These are phyloP conservation scores for Lemur catta DNA, from an alignment of 2,797 vertebrate genomes.

Conservation along the genomic window DNA sequence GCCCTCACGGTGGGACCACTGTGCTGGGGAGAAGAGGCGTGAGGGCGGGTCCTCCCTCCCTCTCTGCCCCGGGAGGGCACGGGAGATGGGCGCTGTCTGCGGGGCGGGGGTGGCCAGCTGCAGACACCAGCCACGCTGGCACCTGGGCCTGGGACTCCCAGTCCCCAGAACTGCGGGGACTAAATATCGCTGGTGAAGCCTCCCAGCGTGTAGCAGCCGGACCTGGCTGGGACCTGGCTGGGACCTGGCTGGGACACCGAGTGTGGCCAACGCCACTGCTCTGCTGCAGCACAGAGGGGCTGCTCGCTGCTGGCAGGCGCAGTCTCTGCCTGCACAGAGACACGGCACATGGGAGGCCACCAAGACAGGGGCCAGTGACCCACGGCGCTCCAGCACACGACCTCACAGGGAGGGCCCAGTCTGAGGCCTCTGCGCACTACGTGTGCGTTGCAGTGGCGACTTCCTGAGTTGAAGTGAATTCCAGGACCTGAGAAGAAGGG, in stretches of 20 bases:
- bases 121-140: accelerated
- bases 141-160: no score
- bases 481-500: neutral
- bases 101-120: accelerated
- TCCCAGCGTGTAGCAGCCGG: accelerated
- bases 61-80: accelerated
- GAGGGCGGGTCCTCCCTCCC: neutral
- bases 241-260: no score
- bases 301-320: accelerated
- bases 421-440: neutral
- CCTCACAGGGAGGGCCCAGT: accelerated
- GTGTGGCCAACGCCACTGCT: accelerated
- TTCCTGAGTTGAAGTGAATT: neutral
- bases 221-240: neutral
- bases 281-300: accelerated
- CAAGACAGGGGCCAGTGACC: neutral
- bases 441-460: no score
- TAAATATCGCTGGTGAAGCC: neutral
- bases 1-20: no score
- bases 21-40: accelerated
- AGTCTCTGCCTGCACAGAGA: accelerated
- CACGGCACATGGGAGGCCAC: accelerated
- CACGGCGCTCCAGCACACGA: accelerated
- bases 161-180: neutral
- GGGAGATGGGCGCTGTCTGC: accelerated